These are phyloP conservation scores for Notarius lentiginosus DNA, from an alignment of 2,113 vertebrate species.

Conservation along the genomic window DNA sequence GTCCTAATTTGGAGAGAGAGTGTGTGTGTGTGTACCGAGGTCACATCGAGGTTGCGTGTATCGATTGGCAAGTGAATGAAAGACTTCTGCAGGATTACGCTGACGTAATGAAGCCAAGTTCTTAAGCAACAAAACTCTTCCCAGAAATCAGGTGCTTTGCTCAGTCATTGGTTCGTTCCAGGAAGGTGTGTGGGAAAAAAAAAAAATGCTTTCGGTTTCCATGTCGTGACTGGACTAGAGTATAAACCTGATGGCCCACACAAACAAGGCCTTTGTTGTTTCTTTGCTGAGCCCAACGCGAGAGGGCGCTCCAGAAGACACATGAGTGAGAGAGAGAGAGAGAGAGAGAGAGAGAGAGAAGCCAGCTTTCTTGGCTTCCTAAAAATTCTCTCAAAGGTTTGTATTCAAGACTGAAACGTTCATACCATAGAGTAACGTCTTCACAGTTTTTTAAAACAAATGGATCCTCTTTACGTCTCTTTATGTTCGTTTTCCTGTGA, in stretches of 20 bases:
- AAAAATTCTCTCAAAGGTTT: neutral
- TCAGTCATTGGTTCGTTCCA: conserved; percentile 28
- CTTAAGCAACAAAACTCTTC: conserved; percentile 11
- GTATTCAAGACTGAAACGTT: neutral
- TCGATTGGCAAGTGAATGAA: neutral
- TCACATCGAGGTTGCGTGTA: too few relatives aligned
- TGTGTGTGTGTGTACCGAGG: neutral
- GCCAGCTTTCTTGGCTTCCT: neutral
- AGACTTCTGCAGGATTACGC: neutral
- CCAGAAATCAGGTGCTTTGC: conserved; percentile 23
- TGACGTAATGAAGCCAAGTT: neutral
- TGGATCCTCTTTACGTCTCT: neutral
- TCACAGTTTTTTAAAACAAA: neutral
- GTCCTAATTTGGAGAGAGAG: neutral
- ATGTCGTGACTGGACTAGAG: conserved; percentile 2
- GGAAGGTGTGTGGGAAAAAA: conserved; percentile 23
- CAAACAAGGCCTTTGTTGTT: neutral
- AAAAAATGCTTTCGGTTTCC: conserved; percentile 34
- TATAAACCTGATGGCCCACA: conserved; percentile 5
- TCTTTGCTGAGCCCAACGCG: neutral
- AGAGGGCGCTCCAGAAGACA: conserved; percentile 11
- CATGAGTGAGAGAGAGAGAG: neutral
- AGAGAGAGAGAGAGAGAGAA: neutral
- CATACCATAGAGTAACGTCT: neutral
- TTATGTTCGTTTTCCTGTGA: conserved; percentile 14